These are phyloP conservation scores for Eupithecia vulgata DNA, from an alignment of 2,888 invertebrate genomes.

Conservation along the genomic window DNA sequence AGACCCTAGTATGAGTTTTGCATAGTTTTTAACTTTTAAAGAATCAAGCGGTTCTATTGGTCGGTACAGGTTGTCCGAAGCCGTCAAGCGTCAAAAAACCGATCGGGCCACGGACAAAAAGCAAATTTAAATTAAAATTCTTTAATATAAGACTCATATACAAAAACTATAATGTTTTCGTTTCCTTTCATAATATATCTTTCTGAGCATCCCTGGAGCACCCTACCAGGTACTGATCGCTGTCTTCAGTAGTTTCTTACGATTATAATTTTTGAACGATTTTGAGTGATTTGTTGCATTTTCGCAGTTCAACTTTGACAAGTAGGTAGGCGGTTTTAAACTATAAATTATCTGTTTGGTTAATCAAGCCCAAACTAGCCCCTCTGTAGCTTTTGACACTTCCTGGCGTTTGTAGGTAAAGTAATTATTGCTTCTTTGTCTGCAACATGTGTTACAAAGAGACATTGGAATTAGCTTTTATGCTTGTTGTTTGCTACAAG, in stretches of 20 bases:
- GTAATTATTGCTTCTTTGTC: background rate
- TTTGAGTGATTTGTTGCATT: background rate
- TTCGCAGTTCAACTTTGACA: background rate
- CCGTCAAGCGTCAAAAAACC: too few relatives aligned
- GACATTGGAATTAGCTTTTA: background rate
- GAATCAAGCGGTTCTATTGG: too few relatives aligned
- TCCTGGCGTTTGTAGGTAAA: background rate
- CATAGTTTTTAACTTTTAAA: background rate
- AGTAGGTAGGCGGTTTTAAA: background rate
- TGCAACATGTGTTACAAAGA: slow-evolving; percentile 1
- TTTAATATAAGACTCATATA: background rate
- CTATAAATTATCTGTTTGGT: background rate
- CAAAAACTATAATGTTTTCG: background rate
- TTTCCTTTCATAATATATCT: background rate
- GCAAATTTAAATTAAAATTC: too few relatives aligned
- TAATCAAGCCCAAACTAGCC: background rate
- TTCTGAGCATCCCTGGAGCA: background rate
- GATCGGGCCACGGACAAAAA: too few relatives aligned
- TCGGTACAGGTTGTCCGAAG: too few relatives aligned
- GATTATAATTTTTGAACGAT: background rate
- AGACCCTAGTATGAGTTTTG: background rate
- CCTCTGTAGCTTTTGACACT: background rate
- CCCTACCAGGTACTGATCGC: too few relatives aligned
- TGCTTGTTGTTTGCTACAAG: background rate
- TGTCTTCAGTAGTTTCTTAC: too few relatives aligned